Evolutionary conservation across 2,113 vertebrate genomes (phyloP).

Genomic region (Capricornis sumatraensis): DNA sequence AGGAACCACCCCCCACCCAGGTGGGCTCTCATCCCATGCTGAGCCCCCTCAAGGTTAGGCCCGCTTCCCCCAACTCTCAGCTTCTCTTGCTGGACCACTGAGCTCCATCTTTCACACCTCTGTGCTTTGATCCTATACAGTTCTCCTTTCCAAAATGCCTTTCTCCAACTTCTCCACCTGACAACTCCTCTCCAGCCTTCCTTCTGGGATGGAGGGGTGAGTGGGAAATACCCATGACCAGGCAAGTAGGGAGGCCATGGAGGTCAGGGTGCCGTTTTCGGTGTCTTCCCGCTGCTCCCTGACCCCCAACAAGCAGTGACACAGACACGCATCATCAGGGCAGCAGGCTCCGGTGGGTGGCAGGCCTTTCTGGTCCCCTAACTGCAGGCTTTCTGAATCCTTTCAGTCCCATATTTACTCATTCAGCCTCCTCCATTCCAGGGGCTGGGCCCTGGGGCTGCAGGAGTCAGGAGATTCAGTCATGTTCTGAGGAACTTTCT

Average conservation of each 20-base stretch:
- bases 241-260: not conserved
- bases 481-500: not conserved
- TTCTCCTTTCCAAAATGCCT: not conserved
- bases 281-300: not conserved
- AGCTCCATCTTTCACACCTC: not conserved
- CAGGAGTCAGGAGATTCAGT: not conserved
- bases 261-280: not conserved
- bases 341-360: not conserved
- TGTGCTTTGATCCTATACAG: not conserved
- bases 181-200: not conserved
- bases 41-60: not conserved
- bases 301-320: not conserved
- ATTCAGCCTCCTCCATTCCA: not conserved
- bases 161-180: not conserved
- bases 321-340: not conserved
- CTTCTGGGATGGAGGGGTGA: not conserved
- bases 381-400: not conserved
- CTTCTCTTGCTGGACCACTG: not conserved
- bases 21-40: not conserved
- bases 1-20: not conserved
- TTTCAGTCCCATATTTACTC: not conserved
- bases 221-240: not conserved
- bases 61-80: not conserved
- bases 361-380: not conserved
- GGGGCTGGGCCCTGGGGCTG: not conserved